These are phyloP conservation scores for Calosoma granatense DNA, from an alignment of 1,140 invertebrate species.

Conservation along the genomic window DNA sequence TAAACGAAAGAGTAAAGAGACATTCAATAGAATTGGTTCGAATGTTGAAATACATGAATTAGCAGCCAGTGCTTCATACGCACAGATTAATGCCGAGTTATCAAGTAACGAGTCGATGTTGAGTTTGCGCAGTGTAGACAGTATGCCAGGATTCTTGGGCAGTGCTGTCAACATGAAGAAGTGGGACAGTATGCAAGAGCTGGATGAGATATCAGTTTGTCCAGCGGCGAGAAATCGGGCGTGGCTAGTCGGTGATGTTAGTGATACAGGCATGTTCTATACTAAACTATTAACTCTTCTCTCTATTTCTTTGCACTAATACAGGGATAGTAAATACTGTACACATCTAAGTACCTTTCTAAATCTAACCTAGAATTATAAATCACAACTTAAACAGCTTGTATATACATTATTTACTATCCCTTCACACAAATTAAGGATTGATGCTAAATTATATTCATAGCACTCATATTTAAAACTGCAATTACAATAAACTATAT, in stretches of 20 bases:
- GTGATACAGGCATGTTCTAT: constrained; percentile 30
- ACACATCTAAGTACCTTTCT: no score
- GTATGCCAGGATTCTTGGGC: constrained; percentile 21
- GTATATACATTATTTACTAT: no score
- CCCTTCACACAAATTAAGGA: no score
- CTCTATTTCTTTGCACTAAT: neutral
- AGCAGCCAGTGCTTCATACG: constrained; percentile 11
- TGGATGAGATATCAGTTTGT: constrained; percentile 21
- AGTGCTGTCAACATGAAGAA: constrained; percentile 21
- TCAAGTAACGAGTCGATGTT: neutral
- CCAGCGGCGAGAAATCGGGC: neutral
- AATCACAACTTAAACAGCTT: no score
- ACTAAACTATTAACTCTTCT: constrained; percentile 7
- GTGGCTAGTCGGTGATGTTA: constrained; percentile 25
- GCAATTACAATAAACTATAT: no score
- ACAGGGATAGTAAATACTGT: no score
- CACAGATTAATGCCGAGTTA: constrained; percentile 6
- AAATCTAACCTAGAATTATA: no score
- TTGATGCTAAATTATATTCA: no score
- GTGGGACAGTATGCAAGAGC: constrained; percentile 26
- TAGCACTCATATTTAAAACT: no score
- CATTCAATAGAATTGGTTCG: constrained; percentile 13
- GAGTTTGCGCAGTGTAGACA: constrained; percentile 19
- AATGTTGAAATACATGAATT: constrained; percentile 22
- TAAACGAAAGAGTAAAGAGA: constrained; percentile 20